phyloP scores from a whole-genome alignment of 2,113 vertebrate genomes.

The Paratilapia polleni region DNA sequence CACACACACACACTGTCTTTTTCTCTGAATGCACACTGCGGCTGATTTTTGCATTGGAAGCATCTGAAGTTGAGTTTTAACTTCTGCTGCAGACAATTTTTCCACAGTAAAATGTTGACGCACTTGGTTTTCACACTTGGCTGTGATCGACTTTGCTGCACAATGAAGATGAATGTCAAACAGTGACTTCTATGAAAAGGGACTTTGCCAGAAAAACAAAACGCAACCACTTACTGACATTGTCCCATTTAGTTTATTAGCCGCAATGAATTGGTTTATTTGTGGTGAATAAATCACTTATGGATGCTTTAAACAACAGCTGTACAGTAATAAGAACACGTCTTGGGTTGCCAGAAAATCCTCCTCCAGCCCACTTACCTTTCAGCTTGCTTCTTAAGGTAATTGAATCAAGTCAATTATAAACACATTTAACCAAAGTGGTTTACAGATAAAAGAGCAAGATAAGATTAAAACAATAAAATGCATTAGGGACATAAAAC shows the following conservation, averaged over 20 bases:
- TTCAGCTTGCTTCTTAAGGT: not conserved
- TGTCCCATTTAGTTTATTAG: not conserved
- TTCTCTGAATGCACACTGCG: not conserved
- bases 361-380: not conserved
- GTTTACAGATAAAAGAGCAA: not conserved
- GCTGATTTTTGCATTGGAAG: constrained; percentile 17
- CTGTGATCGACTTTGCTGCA: constrained; percentile 27
- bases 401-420: not conserved
- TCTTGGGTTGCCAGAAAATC: not conserved
- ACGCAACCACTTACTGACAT: not conserved
- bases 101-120: constrained; percentile 5
- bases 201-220: not conserved
- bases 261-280: not conserved
- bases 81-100: constrained; percentile 17
- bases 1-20: not conserved
- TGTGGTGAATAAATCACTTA: not conserved
- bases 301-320: not conserved
- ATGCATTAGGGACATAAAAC: not conserved
- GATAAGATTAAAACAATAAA: no score
- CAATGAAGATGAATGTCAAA: not conserved
- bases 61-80: constrained; percentile 15
- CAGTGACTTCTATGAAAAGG: not conserved
- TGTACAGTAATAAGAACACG: not conserved
- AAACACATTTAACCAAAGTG: not conserved
- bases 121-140: constrained; percentile 16